A percentile compares a stretch with the other conserved stretches of the same genome.
These are phyloP conservation scores for Hoplodrina ambigua DNA, from an alignment of 2,888 invertebrate species.

Conservation along the genomic window DNA sequence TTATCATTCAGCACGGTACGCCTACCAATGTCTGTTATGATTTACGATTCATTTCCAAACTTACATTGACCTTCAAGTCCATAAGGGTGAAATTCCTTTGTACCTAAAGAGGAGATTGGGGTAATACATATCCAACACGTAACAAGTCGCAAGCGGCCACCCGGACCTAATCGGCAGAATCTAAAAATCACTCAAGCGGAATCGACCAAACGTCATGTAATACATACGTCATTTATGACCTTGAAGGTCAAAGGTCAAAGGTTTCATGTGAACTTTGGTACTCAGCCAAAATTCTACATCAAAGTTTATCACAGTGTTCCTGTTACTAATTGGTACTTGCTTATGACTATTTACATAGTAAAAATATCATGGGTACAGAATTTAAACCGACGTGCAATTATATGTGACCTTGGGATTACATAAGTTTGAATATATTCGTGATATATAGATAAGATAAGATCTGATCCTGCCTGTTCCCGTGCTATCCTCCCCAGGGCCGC, in stretches of 20 bases:
- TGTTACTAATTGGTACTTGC: too few relatives aligned
- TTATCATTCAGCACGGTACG: conserved; percentile 26
- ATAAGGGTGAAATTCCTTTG: conserved; percentile 24
- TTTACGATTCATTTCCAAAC: conserved; percentile 46
- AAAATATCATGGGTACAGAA: too few relatives aligned
- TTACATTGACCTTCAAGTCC: conserved; percentile 3
- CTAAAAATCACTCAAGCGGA: conserved; percentile 46
- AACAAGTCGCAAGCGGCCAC: conserved; percentile 26
- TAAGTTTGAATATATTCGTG: too few relatives aligned
- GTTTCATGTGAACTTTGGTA: conserved; percentile 27
- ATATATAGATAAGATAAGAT: too few relatives aligned
- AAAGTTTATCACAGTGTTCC: background rate
- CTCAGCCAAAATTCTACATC: conserved; percentile 1
- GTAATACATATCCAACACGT: background rate
- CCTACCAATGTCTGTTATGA: conserved; percentile 38
- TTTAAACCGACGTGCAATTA: background rate
- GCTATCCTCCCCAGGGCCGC: too few relatives aligned
- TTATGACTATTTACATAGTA: background rate
- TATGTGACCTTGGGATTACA: too few relatives aligned
- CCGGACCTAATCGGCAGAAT: conserved; percentile 35
- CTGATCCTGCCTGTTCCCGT: too few relatives aligned
- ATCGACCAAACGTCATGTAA: conserved; percentile 49
- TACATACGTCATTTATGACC: conserved; percentile 43
- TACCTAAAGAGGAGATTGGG: conserved; percentile 6
- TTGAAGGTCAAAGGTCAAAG: background rate